Conservation (phyloP, 1,140 invertebrate species). For the Zaprionus gabonicus region DNA sequence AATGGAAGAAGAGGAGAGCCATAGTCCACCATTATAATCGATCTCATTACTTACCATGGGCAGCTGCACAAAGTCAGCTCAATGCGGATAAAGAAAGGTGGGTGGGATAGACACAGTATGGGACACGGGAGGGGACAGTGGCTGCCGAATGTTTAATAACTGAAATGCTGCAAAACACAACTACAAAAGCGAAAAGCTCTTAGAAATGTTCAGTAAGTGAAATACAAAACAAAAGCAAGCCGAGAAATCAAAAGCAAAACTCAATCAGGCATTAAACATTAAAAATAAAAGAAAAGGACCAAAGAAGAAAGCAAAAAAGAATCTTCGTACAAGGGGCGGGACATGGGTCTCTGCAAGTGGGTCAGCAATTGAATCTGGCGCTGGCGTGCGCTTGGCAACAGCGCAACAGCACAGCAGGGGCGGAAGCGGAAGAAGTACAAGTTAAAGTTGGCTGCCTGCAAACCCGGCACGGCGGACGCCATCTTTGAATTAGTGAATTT, state of each 20-base stretch:
- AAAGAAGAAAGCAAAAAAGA: conserved; percentile 32
- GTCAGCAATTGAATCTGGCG: conserved; percentile 26
- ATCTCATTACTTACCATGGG: conserved; percentile 78
- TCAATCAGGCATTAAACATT: conserved; percentile 81
- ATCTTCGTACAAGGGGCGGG: neutral
- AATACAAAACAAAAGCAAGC: conserved; percentile 60
- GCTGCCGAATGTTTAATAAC: conserved; percentile 70
- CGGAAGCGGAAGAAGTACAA: conserved; percentile 54
- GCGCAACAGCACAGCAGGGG: neutral
- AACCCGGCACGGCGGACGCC: conserved; percentile 49
- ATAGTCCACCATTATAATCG: conserved; percentile 55
- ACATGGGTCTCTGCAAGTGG: conserved; percentile 33
- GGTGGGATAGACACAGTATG: neutral
- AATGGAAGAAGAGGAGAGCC: conserved; percentile 29
- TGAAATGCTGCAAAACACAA: conserved; percentile 69
- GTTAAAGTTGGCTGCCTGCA: conserved; percentile 60
- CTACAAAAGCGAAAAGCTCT: conserved; percentile 62
- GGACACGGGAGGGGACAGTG: conserved; percentile 18
- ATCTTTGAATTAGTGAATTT: conserved; percentile 75
- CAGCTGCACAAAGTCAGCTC: conserved; percentile 56
- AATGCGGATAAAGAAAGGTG: neutral
- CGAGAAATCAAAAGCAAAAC: conserved; percentile 71
- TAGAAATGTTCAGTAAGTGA: conserved; percentile 58
- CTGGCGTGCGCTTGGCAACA: conserved; percentile 10
- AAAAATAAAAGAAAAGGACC: conserved; percentile 45